Percentiles rank a stretch among this genome's conserved stretches.
Evolutionary conservation across 2,797 vertebrate genomes (phyloP).

Genomic region (Thalassophryne amazonica): DNA sequence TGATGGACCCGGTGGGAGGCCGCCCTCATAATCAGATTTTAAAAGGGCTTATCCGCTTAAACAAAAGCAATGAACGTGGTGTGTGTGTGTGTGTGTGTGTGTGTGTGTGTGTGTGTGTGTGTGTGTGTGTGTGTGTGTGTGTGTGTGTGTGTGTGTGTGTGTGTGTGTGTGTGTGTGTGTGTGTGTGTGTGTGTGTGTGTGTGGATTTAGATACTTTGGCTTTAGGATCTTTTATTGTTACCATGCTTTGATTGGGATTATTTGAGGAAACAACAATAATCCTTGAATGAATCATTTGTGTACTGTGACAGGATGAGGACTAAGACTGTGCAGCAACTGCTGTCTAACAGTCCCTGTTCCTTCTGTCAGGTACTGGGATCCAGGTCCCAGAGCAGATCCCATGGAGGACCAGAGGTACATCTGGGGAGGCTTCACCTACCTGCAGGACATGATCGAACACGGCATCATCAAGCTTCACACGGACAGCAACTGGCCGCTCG

Average conservation of each 20-base stretch:
- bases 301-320: not conserved
- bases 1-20: conserved; percentile 43
- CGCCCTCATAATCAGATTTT: conserved; percentile 52
- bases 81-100: not conserved
- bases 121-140: not conserved
- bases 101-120: not conserved
- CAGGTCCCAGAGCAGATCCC: conserved; percentile 91
- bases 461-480: conserved; percentile 90
- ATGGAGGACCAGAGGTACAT: conserved; percentile 92
- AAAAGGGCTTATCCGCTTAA: conserved; percentile 50
- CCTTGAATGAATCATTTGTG: not conserved
- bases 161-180: not conserved
- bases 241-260: conserved; percentile 4
- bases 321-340: not conserved
- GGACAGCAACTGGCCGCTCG: conserved; percentile 76
- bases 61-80: conserved; percentile 6
- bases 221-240: conserved; percentile 9
- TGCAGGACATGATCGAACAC: conserved; percentile 96
- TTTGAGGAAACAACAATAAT: not conserved
- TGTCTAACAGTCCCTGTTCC: not conserved
- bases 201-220: conserved; percentile 7
- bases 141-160: not conserved
- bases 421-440: conserved; percentile 96
- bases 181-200: not conserved
- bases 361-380: conserved; percentile 91